Percentiles rank a stretch among this genome's conserved stretches.
Conservation (phyloP, 2,113 vertebrate species). For the Caracal caracal region DNA sequence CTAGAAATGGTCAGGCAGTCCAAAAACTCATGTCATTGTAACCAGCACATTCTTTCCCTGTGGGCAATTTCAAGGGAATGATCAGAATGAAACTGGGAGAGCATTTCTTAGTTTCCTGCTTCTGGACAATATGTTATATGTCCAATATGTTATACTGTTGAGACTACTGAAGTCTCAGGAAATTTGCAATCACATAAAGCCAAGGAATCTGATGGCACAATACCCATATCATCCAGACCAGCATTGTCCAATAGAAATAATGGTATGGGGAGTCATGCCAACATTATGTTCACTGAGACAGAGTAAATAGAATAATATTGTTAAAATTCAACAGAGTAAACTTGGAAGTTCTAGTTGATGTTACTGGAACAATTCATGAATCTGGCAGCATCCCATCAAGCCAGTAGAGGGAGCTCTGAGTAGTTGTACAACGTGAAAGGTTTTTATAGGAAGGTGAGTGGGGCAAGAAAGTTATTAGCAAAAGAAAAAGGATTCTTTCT, state of each 20-base stretch:
- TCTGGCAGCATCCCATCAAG: background rate
- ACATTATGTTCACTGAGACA: background rate
- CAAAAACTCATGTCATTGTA: background rate
- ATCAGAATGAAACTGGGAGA: background rate
- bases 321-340: background rate
- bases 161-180: background rate
- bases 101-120: background rate
- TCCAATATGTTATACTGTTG: background rate
- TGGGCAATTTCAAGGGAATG: slow-evolving; percentile 8
- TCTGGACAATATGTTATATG: background rate
- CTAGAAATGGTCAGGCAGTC: background rate
- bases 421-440: background rate
- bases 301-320: background rate
- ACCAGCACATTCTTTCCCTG: background rate
- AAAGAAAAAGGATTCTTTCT: background rate
- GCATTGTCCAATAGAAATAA: background rate
- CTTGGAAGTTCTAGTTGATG: background rate
- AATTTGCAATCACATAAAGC: background rate
- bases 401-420: background rate
- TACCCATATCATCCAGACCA: background rate
- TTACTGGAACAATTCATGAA: background rate
- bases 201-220: background rate
- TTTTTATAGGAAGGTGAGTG: background rate
- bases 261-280: background rate
- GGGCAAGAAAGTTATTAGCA: background rate